Percentiles rank a stretch among this genome's conserved stretches.
phyloP scores from a whole-genome alignment of 1,140 invertebrate genomes.

The Conus betulinus region DNA sequence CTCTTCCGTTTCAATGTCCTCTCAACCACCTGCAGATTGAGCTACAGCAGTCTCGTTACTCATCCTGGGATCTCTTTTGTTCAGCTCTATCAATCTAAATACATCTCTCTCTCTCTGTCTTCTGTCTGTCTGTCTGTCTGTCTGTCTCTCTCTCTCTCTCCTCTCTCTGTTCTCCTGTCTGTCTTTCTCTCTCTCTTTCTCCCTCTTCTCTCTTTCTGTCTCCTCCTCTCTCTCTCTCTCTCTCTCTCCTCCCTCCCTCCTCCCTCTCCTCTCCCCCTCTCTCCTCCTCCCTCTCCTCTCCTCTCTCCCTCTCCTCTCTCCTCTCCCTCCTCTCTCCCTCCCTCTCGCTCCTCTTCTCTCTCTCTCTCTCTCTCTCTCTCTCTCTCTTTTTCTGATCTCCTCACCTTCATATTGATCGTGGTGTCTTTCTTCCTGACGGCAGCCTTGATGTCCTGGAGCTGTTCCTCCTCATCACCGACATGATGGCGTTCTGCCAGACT shows the following conservation, averaged over 20 bases:
- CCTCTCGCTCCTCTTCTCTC: not conserved
- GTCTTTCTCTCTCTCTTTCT: too few relatives aligned
- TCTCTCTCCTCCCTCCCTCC: not conserved
- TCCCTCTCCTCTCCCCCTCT: not conserved
- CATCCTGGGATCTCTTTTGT: too few relatives aligned
- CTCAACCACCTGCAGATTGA: too few relatives aligned
- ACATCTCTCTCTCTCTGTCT: too few relatives aligned
- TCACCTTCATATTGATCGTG: slow-evolving; percentile 39
- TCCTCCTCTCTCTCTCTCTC: not conserved
- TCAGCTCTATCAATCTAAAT: too few relatives aligned
- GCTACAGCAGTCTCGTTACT: too few relatives aligned
- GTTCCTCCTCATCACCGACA: slow-evolving; percentile 57
- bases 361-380: not conserved
- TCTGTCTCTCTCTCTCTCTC: too few relatives aligned
- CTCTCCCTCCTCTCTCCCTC: not conserved
- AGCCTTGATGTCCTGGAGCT: slow-evolving; percentile 53
- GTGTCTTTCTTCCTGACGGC: slow-evolving; percentile 50
- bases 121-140: too few relatives aligned
- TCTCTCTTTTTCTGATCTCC: not conserved
- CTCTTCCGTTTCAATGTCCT: too few relatives aligned
- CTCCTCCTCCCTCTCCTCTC: not conserved
- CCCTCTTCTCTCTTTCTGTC: not conserved
- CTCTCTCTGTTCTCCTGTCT: too few relatives aligned
- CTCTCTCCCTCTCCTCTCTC: not conserved
- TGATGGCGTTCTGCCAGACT: slow-evolving; percentile 57